A percentile compares a stretch with the other conserved stretches of the same genome.
These are phyloP conservation scores for Choristoneura fumiferana DNA, from an alignment of 1,140 invertebrate species.

Conservation along the genomic window DNA sequence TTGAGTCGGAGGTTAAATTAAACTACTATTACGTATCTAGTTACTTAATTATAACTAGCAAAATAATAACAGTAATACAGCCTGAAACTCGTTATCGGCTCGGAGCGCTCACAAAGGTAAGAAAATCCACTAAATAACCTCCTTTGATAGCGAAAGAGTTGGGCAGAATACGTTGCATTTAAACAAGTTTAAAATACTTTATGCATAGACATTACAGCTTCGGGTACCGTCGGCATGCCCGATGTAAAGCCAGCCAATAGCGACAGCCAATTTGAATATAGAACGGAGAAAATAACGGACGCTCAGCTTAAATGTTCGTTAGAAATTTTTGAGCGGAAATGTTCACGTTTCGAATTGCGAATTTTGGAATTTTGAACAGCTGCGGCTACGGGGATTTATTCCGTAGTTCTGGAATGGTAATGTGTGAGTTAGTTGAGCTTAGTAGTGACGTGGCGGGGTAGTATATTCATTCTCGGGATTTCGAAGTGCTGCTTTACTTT, in stretches of 20 bases:
- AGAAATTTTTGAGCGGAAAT: slow-evolving; percentile 9
- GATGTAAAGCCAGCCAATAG: slow-evolving; percentile 70
- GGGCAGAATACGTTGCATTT: slow-evolving; percentile 68
- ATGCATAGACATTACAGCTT: slow-evolving; percentile 75
- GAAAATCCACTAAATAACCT: slow-evolving; percentile 58
- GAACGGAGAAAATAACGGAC: slow-evolving; percentile 70
- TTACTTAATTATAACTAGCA: background rate
- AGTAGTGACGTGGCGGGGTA: no score
- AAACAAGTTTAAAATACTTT: slow-evolving; percentile 77
- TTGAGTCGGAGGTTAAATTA: no score
- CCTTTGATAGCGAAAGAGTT: slow-evolving; percentile 48
- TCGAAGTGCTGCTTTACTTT: no score
- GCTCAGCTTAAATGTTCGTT: slow-evolving; percentile 55
- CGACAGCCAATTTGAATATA: slow-evolving; percentile 75
- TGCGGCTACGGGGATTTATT: slow-evolving; percentile 5
- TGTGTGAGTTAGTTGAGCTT: background rate
- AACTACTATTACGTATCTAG: no score
- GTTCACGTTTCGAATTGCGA: slow-evolving; percentile 13
- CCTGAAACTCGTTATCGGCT: slow-evolving; percentile 12
- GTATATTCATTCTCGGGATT: no score
- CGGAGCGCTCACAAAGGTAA: slow-evolving; percentile 18
- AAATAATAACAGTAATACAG: background rate
- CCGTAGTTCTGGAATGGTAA: slow-evolving; percentile 7
- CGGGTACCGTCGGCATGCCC: slow-evolving; percentile 61
- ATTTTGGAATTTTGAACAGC: slow-evolving; percentile 15